phyloP scores from a whole-genome alignment of 2,888 invertebrate species.

The Dasypolia templi region DNA sequence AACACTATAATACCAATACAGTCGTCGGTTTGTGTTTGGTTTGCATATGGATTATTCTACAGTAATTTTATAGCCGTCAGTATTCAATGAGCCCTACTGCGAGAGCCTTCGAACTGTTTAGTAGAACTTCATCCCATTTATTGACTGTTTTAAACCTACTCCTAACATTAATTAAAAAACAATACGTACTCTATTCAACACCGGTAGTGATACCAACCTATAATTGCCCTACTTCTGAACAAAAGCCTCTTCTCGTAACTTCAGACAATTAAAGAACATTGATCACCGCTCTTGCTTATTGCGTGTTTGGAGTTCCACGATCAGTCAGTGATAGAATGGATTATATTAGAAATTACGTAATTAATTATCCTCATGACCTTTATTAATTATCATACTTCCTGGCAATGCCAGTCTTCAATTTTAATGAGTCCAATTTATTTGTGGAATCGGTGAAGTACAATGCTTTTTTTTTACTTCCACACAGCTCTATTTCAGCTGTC shows the following conservation, averaged over 20 bases:
- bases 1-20: neutral
- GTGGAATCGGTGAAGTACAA: neutral
- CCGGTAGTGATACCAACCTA: neutral
- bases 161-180: neutral
- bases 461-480: no score
- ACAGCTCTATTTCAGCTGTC: neutral
- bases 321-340: neutral
- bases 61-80: neutral
- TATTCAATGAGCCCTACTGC: neutral
- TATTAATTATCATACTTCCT: neutral
- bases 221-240: constrained; percentile 18
- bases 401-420: neutral
- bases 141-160: neutral
- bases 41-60: neutral
- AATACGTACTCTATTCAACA: neutral
- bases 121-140: no score
- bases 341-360: neutral
- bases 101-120: neutral
- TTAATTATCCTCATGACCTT: neutral
- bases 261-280: constrained; percentile 12
- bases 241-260: neutral
- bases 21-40: neutral
- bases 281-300: constrained; percentile 1
- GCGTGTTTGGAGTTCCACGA: neutral
- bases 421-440: neutral